These are phyloP conservation scores for Drosophila pseudotakahashii DNA, from an alignment of 2,888 invertebrate genomes.

Conservation along the genomic window DNA sequence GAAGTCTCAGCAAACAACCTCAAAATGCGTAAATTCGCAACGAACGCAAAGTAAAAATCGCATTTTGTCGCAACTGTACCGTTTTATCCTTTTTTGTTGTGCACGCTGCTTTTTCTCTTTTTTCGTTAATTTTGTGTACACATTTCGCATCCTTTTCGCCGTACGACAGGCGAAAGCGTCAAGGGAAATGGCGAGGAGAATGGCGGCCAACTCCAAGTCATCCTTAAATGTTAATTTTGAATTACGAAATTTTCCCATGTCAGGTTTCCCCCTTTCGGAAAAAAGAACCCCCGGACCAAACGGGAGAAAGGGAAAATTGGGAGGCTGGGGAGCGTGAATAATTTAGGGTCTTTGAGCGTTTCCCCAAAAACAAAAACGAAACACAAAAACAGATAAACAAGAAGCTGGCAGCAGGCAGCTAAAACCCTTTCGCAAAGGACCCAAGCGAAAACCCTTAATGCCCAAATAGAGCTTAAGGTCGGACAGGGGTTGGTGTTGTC, in stretches of 20 bases:
- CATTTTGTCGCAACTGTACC: conserved; percentile 73
- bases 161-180: conserved; percentile 34
- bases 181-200: conserved; percentile 34
- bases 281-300: not conserved
- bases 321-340: conserved; percentile 61
- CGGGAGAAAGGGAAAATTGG: conserved; percentile 5
- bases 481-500: conserved; percentile 28
- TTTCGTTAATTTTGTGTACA: conserved; percentile 68
- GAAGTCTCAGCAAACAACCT: conserved; percentile 56
- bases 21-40: conserved; percentile 67
- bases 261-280: conserved; percentile 24
- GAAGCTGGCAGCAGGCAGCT: conserved; percentile 31
- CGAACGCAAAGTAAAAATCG: conserved; percentile 53
- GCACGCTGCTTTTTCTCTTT: conserved; percentile 45
- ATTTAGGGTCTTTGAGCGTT: conserved; percentile 65
- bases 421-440: conserved; percentile 37
- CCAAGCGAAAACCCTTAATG: conserved; percentile 71
- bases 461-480: conserved; percentile 73
- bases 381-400: conserved; percentile 39
- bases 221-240: conserved; percentile 81
- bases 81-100: conserved; percentile 53
- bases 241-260: conserved; percentile 77
- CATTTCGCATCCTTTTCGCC: conserved; percentile 55
- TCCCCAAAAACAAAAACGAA: conserved; percentile 54
- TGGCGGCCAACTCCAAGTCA: conserved; percentile 73